Evolutionary conservation across 2,888 invertebrate genomes (phyloP).

Genomic region (Drosophila limbata): DNA sequence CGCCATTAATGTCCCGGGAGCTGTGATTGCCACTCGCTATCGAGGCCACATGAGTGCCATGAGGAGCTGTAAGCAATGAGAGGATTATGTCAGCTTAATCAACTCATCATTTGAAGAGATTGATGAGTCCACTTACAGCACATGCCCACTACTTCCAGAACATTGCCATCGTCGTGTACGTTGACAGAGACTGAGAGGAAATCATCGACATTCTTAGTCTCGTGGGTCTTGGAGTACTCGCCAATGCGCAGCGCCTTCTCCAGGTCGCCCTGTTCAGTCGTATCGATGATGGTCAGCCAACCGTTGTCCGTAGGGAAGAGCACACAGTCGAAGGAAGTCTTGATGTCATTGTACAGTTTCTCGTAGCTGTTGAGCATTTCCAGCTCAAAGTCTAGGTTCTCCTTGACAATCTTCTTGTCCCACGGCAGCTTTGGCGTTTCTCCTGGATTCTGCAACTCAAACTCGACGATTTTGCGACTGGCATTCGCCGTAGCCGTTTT

Average conservation of each 20-base stretch:
- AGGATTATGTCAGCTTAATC: conserved; percentile 11
- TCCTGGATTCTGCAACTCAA: conserved; percentile 88
- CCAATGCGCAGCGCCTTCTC: conserved; percentile 91
- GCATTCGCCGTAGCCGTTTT: conserved; percentile 92
- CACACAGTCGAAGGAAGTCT: conserved; percentile 96
- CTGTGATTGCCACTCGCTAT: conserved; percentile 96
- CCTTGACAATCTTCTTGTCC: conserved; percentile 93
- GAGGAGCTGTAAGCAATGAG: conserved; percentile 90
- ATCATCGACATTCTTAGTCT: conserved; percentile 93
- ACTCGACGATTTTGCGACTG: conserved; percentile 90
- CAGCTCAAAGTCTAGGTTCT: conserved; percentile 94
- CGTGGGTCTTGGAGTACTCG: conserved; percentile 92
- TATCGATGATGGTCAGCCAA: conserved; percentile 88
- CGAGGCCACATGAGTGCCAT: conserved; percentile 99
- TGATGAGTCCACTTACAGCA: conserved; percentile 90
- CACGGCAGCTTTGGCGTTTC: conserved; percentile 86
- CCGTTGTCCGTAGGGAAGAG: conserved; percentile 96
- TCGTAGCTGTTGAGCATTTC: conserved; percentile 93
- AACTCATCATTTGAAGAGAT: no score
- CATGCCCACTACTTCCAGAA: conserved; percentile 96
- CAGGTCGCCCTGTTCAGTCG: conserved; percentile 89
- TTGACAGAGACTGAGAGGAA: conserved; percentile 95
- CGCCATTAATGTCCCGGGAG: conserved; percentile 94
- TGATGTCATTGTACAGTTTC: conserved; percentile 94
- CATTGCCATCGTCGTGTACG: conserved; percentile 95